A percentile compares a stretch with the other conserved stretches of the same genome.
Conservation (phyloP, 1,140 invertebrate species). For the Fopius arisanus region DNA sequence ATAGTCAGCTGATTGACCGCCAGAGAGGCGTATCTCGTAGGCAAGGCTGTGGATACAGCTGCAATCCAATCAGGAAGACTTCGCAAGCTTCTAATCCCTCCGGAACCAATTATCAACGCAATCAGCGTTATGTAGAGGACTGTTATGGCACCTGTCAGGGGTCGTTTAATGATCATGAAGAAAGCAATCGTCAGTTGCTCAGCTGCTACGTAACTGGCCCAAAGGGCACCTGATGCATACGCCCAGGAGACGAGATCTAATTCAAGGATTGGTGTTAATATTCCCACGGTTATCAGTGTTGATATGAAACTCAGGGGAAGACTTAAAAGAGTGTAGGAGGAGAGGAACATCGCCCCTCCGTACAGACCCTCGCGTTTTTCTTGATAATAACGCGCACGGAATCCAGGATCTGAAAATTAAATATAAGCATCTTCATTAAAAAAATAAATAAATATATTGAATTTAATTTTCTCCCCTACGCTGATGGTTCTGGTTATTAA, state of each 20-base stretch:
- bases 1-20: conserved; percentile 56
- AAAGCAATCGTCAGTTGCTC: conserved; percentile 86
- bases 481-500: not conserved
- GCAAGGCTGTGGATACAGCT: conserved; percentile 52
- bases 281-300: conserved; percentile 56
- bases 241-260: conserved; percentile 53
- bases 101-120: conserved; percentile 75
- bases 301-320: conserved; percentile 80
- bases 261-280: conserved; percentile 56
- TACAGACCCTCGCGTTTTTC: conserved; percentile 88
- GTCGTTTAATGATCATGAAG: conserved; percentile 81
- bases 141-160: conserved; percentile 76
- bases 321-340: conserved; percentile 81
- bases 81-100: conserved; percentile 79
- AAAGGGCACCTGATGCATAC: conserved; percentile 68
- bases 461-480: too few relatives aligned
- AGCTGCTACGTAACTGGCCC: conserved; percentile 81
- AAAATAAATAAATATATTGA: conserved; percentile 21
- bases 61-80: conserved; percentile 56
- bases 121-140: conserved; percentile 79
- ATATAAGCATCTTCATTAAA: not conserved
- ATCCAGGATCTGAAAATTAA: conserved; percentile 73
- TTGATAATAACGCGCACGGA: conserved; percentile 89
- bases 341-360: conserved; percentile 81
- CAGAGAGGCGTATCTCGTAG: conserved; percentile 55